These are phyloP conservation scores for Erannis defoliaria DNA, from an alignment of 2,888 invertebrate species.

Conservation along the genomic window DNA sequence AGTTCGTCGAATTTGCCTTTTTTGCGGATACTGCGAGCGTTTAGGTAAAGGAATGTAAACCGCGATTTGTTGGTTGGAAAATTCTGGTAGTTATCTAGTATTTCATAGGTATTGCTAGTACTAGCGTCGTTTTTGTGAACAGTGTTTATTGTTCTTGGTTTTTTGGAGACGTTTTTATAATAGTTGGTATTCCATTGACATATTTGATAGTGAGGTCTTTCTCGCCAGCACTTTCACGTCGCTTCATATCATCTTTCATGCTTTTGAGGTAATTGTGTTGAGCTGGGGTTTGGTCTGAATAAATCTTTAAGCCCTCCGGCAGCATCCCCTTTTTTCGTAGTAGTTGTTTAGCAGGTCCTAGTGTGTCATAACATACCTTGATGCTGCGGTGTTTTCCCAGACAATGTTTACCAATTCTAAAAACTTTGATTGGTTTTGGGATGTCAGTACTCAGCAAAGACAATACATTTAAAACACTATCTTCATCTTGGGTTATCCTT, in stretches of 20 bases:
- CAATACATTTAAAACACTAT: slow-evolving; percentile 32
- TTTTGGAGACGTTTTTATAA: slow-evolving; percentile 19
- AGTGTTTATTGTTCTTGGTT: slow-evolving; percentile 3
- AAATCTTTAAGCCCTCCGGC: slow-evolving; percentile 38
- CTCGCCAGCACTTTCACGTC: slow-evolving; percentile 43
- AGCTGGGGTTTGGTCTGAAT: slow-evolving; percentile 45
- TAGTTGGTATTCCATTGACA: slow-evolving; percentile 45
- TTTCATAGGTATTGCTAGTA: slow-evolving; percentile 16
- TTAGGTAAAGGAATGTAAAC: slow-evolving; percentile 45
- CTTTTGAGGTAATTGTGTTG: slow-evolving; percentile 41
- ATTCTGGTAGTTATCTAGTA: slow-evolving; percentile 42
- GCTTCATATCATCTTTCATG: slow-evolving; percentile 38
- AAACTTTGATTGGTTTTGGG: slow-evolving; percentile 39
- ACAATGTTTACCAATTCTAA: slow-evolving; percentile 45
- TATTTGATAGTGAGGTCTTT: slow-evolving; percentile 49
- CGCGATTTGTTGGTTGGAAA: slow-evolving; percentile 34
- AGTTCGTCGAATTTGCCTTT: slow-evolving; percentile 44
- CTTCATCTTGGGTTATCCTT: slow-evolving; percentile 27
- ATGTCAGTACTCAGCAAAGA: slow-evolving; percentile 29
- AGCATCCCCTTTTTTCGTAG: slow-evolving; percentile 40
- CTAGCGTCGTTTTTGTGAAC: not conserved
- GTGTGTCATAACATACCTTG: slow-evolving; percentile 41
- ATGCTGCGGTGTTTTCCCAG: slow-evolving; percentile 39
- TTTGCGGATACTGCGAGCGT: slow-evolving; percentile 44
- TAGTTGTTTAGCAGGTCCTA: slow-evolving; percentile 33